phyloP scores from a whole-genome alignment of 2,888 invertebrate genomes.

The Lysandra bellargus region DNA sequence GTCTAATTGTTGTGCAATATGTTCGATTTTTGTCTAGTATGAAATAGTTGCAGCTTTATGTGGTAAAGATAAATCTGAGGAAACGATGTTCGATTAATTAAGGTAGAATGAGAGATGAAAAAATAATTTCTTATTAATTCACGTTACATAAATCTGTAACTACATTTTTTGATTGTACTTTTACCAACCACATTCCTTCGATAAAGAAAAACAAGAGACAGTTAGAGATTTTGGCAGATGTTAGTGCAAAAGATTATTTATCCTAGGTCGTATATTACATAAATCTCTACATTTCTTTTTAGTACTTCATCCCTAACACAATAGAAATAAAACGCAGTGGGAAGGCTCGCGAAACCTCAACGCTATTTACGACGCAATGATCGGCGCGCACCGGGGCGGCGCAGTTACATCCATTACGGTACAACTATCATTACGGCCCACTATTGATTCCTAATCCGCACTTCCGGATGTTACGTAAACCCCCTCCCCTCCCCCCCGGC shows the following conservation, averaged over 20 bases:
- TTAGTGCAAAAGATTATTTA: too few species aligned
- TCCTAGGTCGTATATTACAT: too few species aligned
- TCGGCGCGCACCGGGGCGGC: constrained; percentile 55
- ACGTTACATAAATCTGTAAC: too few species aligned
- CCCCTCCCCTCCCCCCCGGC: constrained; percentile 47
- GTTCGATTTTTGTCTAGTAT: background rate
- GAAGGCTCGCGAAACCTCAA: constrained; percentile 14
- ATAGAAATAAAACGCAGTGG: background rate
- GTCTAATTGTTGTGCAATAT: background rate
- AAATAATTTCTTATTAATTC: too few species aligned
- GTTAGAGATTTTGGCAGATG: too few species aligned
- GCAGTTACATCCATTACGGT: constrained; percentile 70
- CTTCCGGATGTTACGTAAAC: constrained; percentile 79
- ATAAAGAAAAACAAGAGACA: too few species aligned
- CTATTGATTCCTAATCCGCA: constrained; percentile 81
- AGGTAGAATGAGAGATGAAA: too few species aligned
- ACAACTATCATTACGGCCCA: constrained; percentile 78
- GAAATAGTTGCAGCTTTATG: background rate
- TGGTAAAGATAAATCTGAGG: background rate
- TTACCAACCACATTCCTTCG: too few species aligned
- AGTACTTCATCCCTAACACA: background rate
- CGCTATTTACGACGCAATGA: constrained; percentile 30
- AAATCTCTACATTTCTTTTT: background rate
- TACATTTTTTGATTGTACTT: too few species aligned
- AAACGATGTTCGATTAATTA: too few species aligned